Evolutionary conservation across 2,113 vertebrate species (phyloP), one percentile per base, ranked within the genome.

Genomic region (Sylvicapra grimmia): DNA sequence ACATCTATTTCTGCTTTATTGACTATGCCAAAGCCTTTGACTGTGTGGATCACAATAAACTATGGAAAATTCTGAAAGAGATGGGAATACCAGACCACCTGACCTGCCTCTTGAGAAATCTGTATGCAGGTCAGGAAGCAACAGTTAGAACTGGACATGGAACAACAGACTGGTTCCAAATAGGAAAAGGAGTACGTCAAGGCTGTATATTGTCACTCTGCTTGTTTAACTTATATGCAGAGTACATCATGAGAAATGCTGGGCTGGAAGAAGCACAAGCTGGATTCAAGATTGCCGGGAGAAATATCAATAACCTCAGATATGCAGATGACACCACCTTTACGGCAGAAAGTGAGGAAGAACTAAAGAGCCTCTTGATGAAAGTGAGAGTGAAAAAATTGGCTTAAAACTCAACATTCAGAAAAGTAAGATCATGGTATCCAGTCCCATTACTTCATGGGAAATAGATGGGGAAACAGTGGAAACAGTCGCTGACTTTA

Each of bases 231-330:
- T 65, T n/a, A 2, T n/a, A n/a, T 33, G 33, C 33, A n/a, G 63
- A 6, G 4, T n/a, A 65, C 8, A n/a, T n/a, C 8, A 65, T n/a
- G 16, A 19, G 31, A 65, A 19, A 65, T 0, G 4, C 15, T n/a
- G 31, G 31, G 3, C 33, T n/a, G 33, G 33, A 65, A 8, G 33
- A 65, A 19, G 33, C 16, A 18, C 4, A 65, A n/a, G 63, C 33
- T 65, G 16, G 63, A 65, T n/a, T n/a, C 63, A 19, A 65, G 31
- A 65, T n/a, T 65, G 33, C 7, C 0, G 1, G 63, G 33, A 65
- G 33, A 65, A 65, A 65, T 65, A 18, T n/a, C 33, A 65, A 18
- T n/a, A 65, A n/a, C 8, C 63, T 65, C 31, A 65, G 63, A n/a
- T 65, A 65, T n/a, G 63, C 8, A n/a, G 63, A n/a, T 65, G 33